Percentiles rank a stretch among this genome's conserved stretches.
phyloP scores from a whole-genome alignment of 2,113 vertebrate species.

The Atractosteus spatula region DNA sequence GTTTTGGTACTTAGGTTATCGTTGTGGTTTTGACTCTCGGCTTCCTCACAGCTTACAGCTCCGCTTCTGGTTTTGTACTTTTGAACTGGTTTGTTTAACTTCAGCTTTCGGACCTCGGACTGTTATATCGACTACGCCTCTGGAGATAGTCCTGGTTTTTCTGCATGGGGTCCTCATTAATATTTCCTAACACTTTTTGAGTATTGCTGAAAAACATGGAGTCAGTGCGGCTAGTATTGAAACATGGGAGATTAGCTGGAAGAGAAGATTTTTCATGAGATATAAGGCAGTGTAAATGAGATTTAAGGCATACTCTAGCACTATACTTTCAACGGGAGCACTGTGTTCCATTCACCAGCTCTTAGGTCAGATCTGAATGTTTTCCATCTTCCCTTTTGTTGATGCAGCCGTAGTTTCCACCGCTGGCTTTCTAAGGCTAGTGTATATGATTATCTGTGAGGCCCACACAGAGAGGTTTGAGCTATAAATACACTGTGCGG shows the following conservation, averaged over 20 bases:
- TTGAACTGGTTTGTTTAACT: no score
- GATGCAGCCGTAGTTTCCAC: not conserved
- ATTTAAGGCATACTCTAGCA: not conserved
- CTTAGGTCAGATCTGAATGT: not conserved
- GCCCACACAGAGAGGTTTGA: not conserved
- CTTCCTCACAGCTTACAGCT: no score
- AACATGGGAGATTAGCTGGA: not conserved
- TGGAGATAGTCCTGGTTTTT: no score
- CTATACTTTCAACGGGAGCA: not conserved
- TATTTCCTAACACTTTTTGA: no score
- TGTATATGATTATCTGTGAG: slow-evolving; percentile 21
- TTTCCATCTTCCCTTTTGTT: not conserved
- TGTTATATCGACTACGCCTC: no score
- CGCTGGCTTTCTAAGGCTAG: slow-evolving; percentile 17
- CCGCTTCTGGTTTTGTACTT: no score
- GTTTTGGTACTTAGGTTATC: no score
- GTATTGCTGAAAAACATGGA: no score
- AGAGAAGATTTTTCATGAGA: slow-evolving; percentile 4
- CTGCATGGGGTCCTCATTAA: no score
- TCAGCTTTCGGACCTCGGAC: no score
- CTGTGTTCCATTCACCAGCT: not conserved
- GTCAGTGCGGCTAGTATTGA: no score
- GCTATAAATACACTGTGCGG: slow-evolving; percentile 20
- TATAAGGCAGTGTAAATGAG: not conserved
- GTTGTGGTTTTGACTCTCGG: no score